Conservation (phyloP, 2,888 invertebrate genomes). For the Hyposoter didymator region DNA sequence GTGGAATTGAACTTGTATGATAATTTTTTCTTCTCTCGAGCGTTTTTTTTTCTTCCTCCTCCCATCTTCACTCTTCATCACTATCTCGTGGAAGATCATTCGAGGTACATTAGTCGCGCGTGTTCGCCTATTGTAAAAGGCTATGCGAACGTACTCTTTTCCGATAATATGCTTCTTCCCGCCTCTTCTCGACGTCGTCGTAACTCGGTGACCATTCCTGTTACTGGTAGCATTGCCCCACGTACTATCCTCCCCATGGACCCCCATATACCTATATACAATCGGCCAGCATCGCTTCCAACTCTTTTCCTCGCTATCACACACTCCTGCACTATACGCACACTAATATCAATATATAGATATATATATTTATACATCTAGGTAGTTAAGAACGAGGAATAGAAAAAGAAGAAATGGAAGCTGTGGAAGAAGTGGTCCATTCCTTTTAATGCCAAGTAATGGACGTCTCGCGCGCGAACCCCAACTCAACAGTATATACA, state of each 20-base stretch:
- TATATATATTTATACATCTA: constrained; percentile 11
- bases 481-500: constrained; percentile 24
- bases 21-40: neutral
- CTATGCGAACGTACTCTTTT: constrained; percentile 54
- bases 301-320: constrained; percentile 33
- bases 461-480: constrained; percentile 60
- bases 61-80: neutral
- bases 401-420: constrained; percentile 52
- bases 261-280: constrained; percentile 32
- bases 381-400: constrained; percentile 49
- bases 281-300: constrained; percentile 8
- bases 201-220: constrained; percentile 65
- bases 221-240: constrained; percentile 55
- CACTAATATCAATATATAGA: constrained; percentile 5
- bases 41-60: constrained; percentile 4
- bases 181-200: constrained; percentile 42
- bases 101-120: constrained; percentile 63
- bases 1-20: constrained; percentile 1
- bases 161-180: constrained; percentile 58
- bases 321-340: neutral
- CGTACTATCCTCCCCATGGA: constrained; percentile 50
- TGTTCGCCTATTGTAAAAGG: constrained; percentile 63
- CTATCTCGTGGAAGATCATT: constrained; percentile 53
- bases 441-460: constrained; percentile 66
- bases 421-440: constrained; percentile 63